These are phyloP conservation scores for Ostrea edulis DNA, from an alignment of 1,140 invertebrate genomes.

Conservation along the genomic window DNA sequence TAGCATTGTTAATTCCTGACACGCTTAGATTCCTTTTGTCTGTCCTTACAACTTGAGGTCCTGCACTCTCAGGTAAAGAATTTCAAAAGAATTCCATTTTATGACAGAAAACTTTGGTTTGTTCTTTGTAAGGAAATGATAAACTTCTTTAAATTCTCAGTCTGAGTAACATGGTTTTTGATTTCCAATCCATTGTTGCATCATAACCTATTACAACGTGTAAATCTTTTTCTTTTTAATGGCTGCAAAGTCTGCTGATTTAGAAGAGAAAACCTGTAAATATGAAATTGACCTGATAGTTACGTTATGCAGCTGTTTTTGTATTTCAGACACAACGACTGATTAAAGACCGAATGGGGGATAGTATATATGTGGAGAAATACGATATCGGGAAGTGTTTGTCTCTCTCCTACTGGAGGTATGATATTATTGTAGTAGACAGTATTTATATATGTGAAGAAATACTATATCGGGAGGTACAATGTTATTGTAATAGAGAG, in stretches of 20 bases:
- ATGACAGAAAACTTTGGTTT: too few relatives aligned
- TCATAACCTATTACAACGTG: too few relatives aligned
- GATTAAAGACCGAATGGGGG: conserved; percentile 92
- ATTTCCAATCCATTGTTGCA: too few relatives aligned
- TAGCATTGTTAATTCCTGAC: conserved; percentile 15
- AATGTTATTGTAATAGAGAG: conserved; percentile 82
- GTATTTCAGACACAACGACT: conserved; percentile 82
- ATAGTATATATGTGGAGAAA: conserved; percentile 95
- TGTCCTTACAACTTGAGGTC: conserved; percentile 96
- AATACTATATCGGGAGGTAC: conserved; percentile 92
- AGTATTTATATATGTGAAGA: conserved; percentile 94
- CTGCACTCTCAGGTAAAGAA: conserved; percentile 92
- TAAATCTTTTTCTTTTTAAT: too few relatives aligned
- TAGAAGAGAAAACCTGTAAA: too few relatives aligned
- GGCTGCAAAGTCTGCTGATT: too few relatives aligned
- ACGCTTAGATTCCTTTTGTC: conserved; percentile 90
- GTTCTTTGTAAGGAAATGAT: too few relatives aligned
- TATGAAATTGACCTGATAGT: too few relatives aligned
- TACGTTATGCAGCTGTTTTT: too few relatives aligned
- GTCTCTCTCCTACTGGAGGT: conserved; percentile 95
- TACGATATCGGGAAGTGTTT: conserved; percentile 93
- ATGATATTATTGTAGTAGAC: conserved; percentile 42
- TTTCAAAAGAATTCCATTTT: neutral
- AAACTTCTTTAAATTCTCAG: too few relatives aligned
- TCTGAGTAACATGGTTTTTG: too few relatives aligned